Conservation (phyloP, 30 jellyfish, hydroid and myxozoan species). For the Aurelia aurita complex sp. Pacific region DNA sequence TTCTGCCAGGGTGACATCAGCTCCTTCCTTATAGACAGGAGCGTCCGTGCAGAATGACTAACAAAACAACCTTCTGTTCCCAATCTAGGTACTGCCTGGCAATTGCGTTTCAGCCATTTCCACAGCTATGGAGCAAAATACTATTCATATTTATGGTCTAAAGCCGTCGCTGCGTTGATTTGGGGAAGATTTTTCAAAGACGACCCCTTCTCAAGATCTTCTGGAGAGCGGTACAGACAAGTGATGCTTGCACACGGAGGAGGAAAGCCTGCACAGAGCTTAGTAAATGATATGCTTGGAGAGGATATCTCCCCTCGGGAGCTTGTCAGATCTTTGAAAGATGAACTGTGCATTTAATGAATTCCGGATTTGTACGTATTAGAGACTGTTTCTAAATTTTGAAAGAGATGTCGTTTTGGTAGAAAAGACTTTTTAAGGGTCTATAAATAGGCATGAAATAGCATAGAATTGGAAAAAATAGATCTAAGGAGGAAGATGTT, state of each 20-base stretch:
- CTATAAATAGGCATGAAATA: slow-evolving; percentile 4
- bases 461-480: too few relatives aligned
- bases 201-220: slow-evolving; percentile 82
- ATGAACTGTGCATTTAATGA: slow-evolving; percentile 46
- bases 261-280: slow-evolving; percentile 79
- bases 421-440: slow-evolving; percentile 33
- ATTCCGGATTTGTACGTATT: neutral
- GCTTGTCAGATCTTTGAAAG: slow-evolving; percentile 69
- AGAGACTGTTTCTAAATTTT: neutral
- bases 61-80: too few relatives aligned
- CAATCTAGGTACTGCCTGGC: slow-evolving; percentile 91
- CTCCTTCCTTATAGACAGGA: too few relatives aligned
- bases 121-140: slow-evolving; percentile 93
- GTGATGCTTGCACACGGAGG: slow-evolving; percentile 95
- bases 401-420: slow-evolving; percentile 11
- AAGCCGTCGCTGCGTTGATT: slow-evolving; percentile 88
- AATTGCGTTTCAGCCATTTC: slow-evolving; percentile 93
- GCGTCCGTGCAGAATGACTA: too few relatives aligned
- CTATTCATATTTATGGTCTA: slow-evolving; percentile 93
- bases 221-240: slow-evolving; percentile 88
- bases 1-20: too few relatives aligned
- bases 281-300: slow-evolving; percentile 85
- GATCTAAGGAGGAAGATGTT: too few relatives aligned
- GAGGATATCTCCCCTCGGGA: slow-evolving; percentile 55
- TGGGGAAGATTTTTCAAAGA: slow-evolving; percentile 86